Base-by-base conservation (phyloP, 2,888 invertebrate species). In the Petrolisthes cinctipes region DNA sequence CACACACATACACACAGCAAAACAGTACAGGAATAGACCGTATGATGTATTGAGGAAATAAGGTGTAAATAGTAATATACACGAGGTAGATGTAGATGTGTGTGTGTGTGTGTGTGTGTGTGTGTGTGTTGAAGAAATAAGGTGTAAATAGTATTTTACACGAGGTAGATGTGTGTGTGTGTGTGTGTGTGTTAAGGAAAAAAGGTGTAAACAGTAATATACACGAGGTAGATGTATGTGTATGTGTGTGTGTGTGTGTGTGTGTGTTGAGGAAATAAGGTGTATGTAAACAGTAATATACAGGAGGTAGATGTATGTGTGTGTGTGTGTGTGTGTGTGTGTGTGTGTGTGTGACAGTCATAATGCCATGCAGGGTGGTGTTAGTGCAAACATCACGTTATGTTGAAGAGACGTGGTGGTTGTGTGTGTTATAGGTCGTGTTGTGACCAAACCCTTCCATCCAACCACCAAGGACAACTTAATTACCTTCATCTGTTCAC, bases 31-130 rank as follows among this genome's bases (percentile, higher is more conserved):
- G n/a, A n/a, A n/a, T n/a, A n/a, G n/a, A n/a, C n/a, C n/a, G n/a
- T n/a, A n/a, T n/a, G n/a, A n/a, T n/a, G n/a, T n/a, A n/a, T n/a
- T n/a, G n/a, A n/a, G n/a, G n/a, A n/a, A n/a, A n/a, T n/a, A n/a
- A n/a, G n/a, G n/a, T n/a, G n/a, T n/a, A n/a, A n/a, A n/a, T n/a
- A n/a, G n/a, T 14, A 61, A 9, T 14, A 61, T 14, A 6, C 6
- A 6, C 61, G 14, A 9, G 7, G 14, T 61, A 61, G 14, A 6
- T 14, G 7, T 61, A 61, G 61, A 61, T 61, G 76, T 23, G 9
- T 76, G 23, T 23, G 76, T 76, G 37, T 76, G 76, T 23, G 23
- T 76, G 76, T 76, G 76, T 23, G 37, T 76, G 76, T 76, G 76
- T 37, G 11, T 76, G 76, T 76, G 76, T 76, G 71, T 71, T 17